Conservation (phyloP, 1,140 invertebrate species). For the Drosophila kanapiae region DNA sequence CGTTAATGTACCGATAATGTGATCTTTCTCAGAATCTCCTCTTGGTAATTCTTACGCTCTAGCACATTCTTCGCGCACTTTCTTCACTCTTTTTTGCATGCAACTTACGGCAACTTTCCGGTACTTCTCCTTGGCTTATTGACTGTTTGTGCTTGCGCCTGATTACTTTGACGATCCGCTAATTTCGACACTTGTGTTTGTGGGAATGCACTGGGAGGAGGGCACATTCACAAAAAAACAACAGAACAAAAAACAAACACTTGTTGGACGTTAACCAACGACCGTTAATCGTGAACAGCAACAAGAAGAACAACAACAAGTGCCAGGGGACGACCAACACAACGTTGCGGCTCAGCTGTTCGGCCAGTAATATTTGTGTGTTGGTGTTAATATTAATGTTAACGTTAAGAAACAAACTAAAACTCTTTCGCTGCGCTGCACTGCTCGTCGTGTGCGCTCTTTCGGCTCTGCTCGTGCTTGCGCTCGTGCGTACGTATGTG, state of each 20-base stretch:
- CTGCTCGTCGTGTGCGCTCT: constrained; percentile 1
- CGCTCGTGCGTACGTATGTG: constrained; percentile 6
- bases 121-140: constrained; percentile 8
- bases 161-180: constrained; percentile 15
- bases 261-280: background rate
- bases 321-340: constrained; percentile 9
- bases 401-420: constrained; percentile 25
- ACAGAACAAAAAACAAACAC: background rate
- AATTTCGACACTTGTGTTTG: constrained; percentile 43
- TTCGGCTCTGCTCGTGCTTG: constrained; percentile 17
- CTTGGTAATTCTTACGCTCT: background rate
- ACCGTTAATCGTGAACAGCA: background rate
- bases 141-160: background rate
- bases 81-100: background rate
- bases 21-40: background rate
- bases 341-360: constrained; percentile 31
- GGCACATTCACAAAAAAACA: constrained; percentile 16
- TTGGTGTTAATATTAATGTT: constrained; percentile 4
- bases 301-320: constrained; percentile 4
- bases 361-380: constrained; percentile 31
- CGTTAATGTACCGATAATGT: background rate
- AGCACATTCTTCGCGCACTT: background rate
- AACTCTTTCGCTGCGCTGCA: constrained; percentile 21
- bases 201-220: background rate
- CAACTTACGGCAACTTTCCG: constrained; percentile 21